Conservation (phyloP, 2,888 invertebrate genomes). For the Ichneumon xanthorius region DNA sequence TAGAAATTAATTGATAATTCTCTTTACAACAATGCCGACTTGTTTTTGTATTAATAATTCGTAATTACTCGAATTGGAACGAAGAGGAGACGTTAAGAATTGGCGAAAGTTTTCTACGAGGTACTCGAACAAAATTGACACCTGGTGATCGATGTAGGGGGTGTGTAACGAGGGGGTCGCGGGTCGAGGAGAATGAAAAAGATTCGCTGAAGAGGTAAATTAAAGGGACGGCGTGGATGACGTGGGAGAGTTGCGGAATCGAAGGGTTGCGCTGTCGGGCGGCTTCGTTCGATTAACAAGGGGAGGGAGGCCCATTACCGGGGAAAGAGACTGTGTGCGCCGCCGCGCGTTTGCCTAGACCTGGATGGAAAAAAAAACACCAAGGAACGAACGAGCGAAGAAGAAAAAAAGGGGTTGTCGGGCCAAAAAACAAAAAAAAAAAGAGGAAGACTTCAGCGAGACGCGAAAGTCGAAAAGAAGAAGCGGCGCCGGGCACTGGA, state of each 20-base stretch:
- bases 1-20: neutral
- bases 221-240: constrained; percentile 73
- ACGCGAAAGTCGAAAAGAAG: constrained; percentile 65
- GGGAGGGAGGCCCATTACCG: constrained; percentile 56
- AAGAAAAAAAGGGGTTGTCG: constrained; percentile 37
- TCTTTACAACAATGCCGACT: neutral
- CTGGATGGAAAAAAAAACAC: constrained; percentile 7
- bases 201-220: constrained; percentile 75
- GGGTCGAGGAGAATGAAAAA: constrained; percentile 13
- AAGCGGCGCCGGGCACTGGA: constrained; percentile 57
- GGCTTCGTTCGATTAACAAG: constrained; percentile 67
- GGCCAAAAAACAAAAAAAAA: constrained; percentile 35
- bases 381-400: constrained; percentile 15
- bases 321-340: constrained; percentile 36
- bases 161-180: neutral
- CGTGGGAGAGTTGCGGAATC: constrained; percentile 65
- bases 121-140: constrained; percentile 78
- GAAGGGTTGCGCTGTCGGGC: constrained; percentile 72
- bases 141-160: constrained; percentile 73
- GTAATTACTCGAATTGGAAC: constrained; percentile 66
- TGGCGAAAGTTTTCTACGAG: constrained; percentile 69
- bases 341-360: constrained; percentile 38
- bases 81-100: constrained; percentile 61
- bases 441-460: constrained; percentile 37
- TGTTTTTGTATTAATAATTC: constrained; percentile 18